Percentiles rank a stretch among this genome's conserved stretches.
phyloP scores from a whole-genome alignment of 2,888 invertebrate species.

The Trilocha varians region DNA sequence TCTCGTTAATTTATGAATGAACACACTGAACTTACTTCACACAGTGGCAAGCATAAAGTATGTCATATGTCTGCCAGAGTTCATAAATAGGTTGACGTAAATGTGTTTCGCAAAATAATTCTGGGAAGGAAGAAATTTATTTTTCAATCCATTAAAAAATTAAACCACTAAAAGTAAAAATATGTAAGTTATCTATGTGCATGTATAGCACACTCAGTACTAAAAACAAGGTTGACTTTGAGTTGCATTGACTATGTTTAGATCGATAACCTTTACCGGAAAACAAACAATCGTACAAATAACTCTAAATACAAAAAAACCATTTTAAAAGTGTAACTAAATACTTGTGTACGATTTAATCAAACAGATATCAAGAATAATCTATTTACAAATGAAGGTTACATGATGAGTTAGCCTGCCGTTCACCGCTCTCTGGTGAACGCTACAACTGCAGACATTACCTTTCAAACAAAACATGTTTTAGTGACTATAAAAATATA shows the following conservation, averaged over 20 bases:
- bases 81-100: background rate
- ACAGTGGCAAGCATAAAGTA: background rate
- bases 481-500: background rate
- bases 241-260: no score
- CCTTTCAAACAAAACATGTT: background rate
- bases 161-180: no score
- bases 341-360: background rate
- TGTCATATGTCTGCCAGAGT: background rate
- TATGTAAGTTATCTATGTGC: no score
- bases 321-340: background rate
- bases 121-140: background rate
- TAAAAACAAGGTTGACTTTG: no score
- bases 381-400: no score
- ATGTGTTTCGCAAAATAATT: background rate
- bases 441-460: background rate
- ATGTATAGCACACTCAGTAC: no score
- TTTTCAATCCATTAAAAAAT: background rate
- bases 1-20: slow-evolving; percentile 43
- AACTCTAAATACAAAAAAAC: background rate
- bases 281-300: no score
- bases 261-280: no score
- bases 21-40: slow-evolving; percentile 19
- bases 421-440: background rate
- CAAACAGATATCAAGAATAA: background rate
- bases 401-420: background rate